Conservation (phyloP, 2,888 invertebrate species). For the Keiferia lycopersicella region DNA sequence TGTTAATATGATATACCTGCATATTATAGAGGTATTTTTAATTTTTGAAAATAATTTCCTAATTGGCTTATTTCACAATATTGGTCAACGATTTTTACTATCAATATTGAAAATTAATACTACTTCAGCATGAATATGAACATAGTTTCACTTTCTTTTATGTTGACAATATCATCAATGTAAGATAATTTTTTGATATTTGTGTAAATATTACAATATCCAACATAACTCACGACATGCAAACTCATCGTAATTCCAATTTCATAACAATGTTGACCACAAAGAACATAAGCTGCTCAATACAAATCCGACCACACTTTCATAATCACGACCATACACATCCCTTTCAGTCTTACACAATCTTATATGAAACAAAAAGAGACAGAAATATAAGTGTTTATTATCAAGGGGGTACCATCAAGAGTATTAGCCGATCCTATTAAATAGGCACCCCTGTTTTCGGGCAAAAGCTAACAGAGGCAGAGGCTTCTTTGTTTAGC, state of each 20-base stretch:
- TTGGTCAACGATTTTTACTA: too few relatives aligned
- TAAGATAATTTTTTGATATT: too few relatives aligned
- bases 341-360: conserved; percentile 37
- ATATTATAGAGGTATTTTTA: too few relatives aligned
- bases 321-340: conserved; percentile 46
- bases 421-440: conserved; percentile 77
- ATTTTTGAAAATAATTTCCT: too few relatives aligned
- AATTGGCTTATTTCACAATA: too few relatives aligned
- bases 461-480: conserved; percentile 76
- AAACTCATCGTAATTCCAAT: conserved; percentile 26
- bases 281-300: conserved; percentile 61
- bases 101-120: too few relatives aligned
- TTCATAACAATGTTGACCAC: conserved; percentile 43
- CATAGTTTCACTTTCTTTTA: too few relatives aligned
- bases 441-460: conserved; percentile 66
- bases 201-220: too few relatives aligned
- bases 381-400: conserved; percentile 58
- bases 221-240: background rate
- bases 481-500: conserved; percentile 77
- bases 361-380: conserved; percentile 35
- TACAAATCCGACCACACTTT: conserved; percentile 54
- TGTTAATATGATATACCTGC: too few relatives aligned
- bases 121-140: too few relatives aligned
- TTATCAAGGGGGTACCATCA: conserved; percentile 75
- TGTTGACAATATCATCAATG: too few relatives aligned